Conservation (phyloP, 2,888 invertebrate genomes). For the Lepidochitona cinerea region DNA sequence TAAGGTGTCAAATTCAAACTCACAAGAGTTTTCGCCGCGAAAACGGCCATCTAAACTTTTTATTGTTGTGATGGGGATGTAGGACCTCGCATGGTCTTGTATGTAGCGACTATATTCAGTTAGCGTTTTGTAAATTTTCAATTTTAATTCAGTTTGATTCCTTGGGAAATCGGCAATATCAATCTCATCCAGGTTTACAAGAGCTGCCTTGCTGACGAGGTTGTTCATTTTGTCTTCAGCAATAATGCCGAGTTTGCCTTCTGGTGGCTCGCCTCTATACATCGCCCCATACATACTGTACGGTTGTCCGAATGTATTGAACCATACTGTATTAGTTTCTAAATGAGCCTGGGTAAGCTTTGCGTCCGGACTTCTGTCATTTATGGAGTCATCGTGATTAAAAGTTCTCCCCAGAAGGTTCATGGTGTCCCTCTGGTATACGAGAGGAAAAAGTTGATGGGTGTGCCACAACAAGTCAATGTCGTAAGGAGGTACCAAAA, state of each 20-base stretch:
- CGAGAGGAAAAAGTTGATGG: constrained; percentile 71
- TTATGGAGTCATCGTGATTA: constrained; percentile 72
- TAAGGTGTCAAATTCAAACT: neutral
- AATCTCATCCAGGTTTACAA: neutral
- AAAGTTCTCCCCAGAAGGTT: constrained; percentile 66
- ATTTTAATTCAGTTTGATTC: neutral
- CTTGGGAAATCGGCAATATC: neutral
- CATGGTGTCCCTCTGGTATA: constrained; percentile 62
- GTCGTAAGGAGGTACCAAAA: constrained; percentile 73
- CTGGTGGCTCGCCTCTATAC: constrained; percentile 72
- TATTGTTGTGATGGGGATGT: no score
- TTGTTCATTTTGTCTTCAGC: constrained; percentile 54
- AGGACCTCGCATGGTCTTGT: no score
- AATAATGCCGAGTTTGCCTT: constrained; percentile 68
- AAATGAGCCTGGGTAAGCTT: constrained; percentile 70
- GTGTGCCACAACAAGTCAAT: constrained; percentile 73
- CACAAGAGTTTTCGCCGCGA: neutral
- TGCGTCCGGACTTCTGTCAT: constrained; percentile 70
- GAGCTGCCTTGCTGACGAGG: constrained; percentile 52
- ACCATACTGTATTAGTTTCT: constrained; percentile 71
- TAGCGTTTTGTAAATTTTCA: neutral
- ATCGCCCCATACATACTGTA: constrained; percentile 71
- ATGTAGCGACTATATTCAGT: no score
- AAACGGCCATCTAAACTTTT: no score
- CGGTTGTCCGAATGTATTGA: constrained; percentile 68